These are phyloP conservation scores for Polypterus bichir DNA, from an alignment of 2,113 vertebrate genomes.

Conservation along the genomic window DNA sequence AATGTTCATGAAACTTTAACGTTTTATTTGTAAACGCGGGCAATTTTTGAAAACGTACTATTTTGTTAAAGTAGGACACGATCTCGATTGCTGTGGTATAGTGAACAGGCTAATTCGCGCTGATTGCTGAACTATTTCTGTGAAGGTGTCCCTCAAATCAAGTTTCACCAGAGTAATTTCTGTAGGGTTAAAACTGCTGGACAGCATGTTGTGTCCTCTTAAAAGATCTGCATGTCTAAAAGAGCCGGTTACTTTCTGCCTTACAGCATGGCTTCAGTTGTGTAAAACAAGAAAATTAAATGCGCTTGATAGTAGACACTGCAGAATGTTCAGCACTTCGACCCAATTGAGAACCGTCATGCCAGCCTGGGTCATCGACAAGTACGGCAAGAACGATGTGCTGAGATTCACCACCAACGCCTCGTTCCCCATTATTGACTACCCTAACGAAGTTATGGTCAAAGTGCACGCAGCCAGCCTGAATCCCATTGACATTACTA, in stretches of 20 bases:
- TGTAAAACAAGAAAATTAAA: neutral
- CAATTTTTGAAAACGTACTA: no score
- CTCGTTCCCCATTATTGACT: constrained; percentile 62
- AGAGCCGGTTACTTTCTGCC: constrained; percentile 7
- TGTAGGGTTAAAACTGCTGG: no score
- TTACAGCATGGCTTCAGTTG: neutral
- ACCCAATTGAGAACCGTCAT: constrained; percentile 42
- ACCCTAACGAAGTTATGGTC: constrained; percentile 86
- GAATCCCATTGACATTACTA: constrained; percentile 84
- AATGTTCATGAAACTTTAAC: no score
- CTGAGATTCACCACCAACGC: constrained; percentile 68
- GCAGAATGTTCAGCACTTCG: constrained; percentile 42
- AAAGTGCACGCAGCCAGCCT: constrained; percentile 77
- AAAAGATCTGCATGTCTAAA: constrained; percentile 13
- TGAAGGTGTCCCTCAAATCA: no score
- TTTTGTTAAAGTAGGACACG: no score
- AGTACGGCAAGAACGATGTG: constrained; percentile 73
- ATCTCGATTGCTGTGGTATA: no score
- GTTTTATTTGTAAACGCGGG: no score
- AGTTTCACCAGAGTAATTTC: no score
- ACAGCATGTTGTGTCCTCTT: constrained; percentile 1
- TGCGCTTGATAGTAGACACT: neutral
- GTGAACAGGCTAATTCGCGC: no score
- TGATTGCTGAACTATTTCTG: no score
- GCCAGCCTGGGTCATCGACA: constrained; percentile 88